Base-by-base conservation (phyloP, 2,113 vertebrate species). In the human region DNA sequence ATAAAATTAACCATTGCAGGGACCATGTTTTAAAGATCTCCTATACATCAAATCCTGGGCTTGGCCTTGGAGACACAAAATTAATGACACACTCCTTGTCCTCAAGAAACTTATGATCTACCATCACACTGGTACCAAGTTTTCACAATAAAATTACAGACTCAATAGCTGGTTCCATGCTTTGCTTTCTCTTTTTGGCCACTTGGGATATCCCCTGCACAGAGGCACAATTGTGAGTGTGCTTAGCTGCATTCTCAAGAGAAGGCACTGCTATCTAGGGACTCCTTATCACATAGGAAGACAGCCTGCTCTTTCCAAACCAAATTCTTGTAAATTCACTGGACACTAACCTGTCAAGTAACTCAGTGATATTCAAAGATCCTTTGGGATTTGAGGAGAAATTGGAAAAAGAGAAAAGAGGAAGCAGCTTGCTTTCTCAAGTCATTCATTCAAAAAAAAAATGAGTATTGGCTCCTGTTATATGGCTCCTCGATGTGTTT, bases 241-340 rank as follows among this genome's bases (percentile, higher is more conserved):
- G 25, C n/a, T 55, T 68, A 86, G 52, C 43, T 91, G 72, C 32
- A 79, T 90, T 94, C 78, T 87, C 61, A 48, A 89, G 89, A 52
- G 82, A 89, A 93, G n/a, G 4, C 52, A n/a, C 72, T 70, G 40
- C 66, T 72, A 35, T 89, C 88, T 38, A 66, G 76, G 55, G 82
- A 70, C 66, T 79, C 38, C 82, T 86, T 30, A 79, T 27, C 66
- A 68, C 43, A 45, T 16, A 76, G 73, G 30, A 87, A 80, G 55
- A 66, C 52, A 78, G n/a, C 32, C 30, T 94, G 27, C 55, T 95
- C 82, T 78, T 95, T 93, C 92, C 84, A 96, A 94, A 89, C 72
- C 55, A 93, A 89, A 93, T 80, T 86, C 92, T 45, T 79, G 25
- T 64, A 43, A 59, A 93, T 93, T 94, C 95, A 81, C 92, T 90